Percentiles rank a stretch among this genome's conserved stretches.
Evolutionary conservation across 2,888 invertebrate species (phyloP).

Genomic region (Teleiodes luculella): DNA sequence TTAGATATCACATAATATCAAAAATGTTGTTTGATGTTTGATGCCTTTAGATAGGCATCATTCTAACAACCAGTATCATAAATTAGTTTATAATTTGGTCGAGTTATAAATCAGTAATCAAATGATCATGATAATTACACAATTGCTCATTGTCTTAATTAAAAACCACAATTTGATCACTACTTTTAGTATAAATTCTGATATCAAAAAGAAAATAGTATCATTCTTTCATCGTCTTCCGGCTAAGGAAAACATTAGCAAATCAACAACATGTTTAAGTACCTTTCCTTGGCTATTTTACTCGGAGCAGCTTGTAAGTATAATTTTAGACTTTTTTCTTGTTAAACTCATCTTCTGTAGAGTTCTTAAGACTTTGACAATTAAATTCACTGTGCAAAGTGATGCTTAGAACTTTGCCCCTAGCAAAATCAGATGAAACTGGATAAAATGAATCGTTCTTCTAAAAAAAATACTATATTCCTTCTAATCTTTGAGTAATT

Average conservation of each 20-base stretch:
- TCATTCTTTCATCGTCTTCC: neutral
- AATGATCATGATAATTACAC: neutral
- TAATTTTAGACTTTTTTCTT: neutral
- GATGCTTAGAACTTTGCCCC: too few relatives aligned
- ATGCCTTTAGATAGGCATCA: too few relatives aligned
- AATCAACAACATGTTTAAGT: conserved; percentile 32
- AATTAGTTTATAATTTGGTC: too few relatives aligned
- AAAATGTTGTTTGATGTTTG: too few relatives aligned
- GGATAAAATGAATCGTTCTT: too few relatives aligned
- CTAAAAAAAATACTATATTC: too few relatives aligned
- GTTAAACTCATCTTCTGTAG: neutral
- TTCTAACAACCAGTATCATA: too few relatives aligned
- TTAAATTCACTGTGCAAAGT: too few relatives aligned
- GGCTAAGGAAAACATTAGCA: conserved; percentile 8
- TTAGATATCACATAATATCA: too few relatives aligned
- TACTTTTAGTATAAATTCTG: neutral
- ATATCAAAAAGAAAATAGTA: neutral
- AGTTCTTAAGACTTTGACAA: too few relatives aligned
- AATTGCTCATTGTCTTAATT: neutral
- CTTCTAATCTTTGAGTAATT: too few relatives aligned
- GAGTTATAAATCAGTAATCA: neutral
- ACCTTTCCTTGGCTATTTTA: conserved; percentile 26
- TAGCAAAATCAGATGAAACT: too few relatives aligned
- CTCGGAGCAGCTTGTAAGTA: conserved; percentile 38
- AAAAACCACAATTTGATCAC: neutral